A percentile compares a stretch with the other conserved stretches of the same genome.
These are phyloP conservation scores for Mesoclemmys tuberculata DNA, from an alignment of 2,113 vertebrate genomes.

Conservation along the genomic window DNA sequence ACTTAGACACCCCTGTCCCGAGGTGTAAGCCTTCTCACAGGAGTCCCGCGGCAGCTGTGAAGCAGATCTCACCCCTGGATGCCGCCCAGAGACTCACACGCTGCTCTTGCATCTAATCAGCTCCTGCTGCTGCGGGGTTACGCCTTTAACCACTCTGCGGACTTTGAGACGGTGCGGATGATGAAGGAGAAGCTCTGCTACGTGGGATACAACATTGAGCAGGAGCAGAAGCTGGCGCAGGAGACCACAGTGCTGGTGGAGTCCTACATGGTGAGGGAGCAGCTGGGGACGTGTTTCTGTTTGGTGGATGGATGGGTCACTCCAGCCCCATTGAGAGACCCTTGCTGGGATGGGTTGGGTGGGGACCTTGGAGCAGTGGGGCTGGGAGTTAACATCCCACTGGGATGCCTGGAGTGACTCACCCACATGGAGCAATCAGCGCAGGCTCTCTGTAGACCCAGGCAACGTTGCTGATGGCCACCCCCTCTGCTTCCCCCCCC, in stretches of 20 bases:
- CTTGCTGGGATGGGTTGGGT: not conserved
- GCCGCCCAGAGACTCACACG: too few species aligned
- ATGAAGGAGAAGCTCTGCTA: slow-evolving; percentile 48
- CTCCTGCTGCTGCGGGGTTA: slow-evolving; percentile 28
- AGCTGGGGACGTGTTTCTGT: too few species aligned
- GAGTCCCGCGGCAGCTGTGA: not conserved
- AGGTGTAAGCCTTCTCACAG: not conserved
- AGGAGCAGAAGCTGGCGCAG: not conserved
- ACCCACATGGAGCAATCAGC: not conserved
- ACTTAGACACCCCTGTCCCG: not conserved
- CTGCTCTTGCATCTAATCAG: not conserved
- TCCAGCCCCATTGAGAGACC: not conserved
- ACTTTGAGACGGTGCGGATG: slow-evolving; percentile 44
- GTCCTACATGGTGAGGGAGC: not conserved
- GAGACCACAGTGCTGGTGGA: slow-evolving; percentile 39
- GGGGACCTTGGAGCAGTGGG: not conserved
- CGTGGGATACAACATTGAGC: slow-evolving; percentile 47
- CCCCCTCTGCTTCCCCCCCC: not conserved
- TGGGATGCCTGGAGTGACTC: not conserved
- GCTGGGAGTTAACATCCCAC: not conserved
- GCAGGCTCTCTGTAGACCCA: not conserved
- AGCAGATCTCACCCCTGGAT: too few species aligned
- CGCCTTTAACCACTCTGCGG: slow-evolving; percentile 46
- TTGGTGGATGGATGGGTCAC: not conserved
- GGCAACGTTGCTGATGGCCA: not conserved